These are phyloP conservation scores for Automeris io DNA, from an alignment of 2,888 invertebrate genomes.

Conservation along the genomic window DNA sequence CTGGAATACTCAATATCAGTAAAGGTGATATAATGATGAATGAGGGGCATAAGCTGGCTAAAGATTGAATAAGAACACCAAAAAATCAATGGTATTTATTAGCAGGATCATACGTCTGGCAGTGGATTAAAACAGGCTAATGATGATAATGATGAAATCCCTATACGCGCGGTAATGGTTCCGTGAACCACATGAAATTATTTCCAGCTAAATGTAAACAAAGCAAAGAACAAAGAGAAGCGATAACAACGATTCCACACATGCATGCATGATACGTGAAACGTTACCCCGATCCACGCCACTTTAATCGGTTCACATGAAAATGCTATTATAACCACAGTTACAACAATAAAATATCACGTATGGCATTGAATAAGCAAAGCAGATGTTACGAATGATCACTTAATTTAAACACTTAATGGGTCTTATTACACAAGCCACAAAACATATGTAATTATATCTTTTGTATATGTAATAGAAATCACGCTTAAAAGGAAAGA, in stretches of 20 bases:
- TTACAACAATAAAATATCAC: conserved; percentile 14
- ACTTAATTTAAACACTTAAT: background rate
- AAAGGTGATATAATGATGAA: no score
- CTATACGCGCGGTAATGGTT: no score
- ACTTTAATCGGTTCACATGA: conserved; percentile 29
- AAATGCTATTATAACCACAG: conserved; percentile 25
- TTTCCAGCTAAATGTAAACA: conserved; percentile 7
- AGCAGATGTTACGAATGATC: conserved; percentile 1
- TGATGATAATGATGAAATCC: no score
- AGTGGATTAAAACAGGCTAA: no score
- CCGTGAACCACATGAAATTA: background rate
- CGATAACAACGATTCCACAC: conserved; percentile 10
- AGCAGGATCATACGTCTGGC: no score
- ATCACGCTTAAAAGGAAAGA: no score
- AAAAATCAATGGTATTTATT: no score
- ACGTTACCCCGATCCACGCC: conserved; percentile 23
- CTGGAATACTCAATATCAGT: no score
- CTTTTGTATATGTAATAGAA: no score
- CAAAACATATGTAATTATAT: no score
- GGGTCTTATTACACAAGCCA: background rate
- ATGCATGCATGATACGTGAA: conserved; percentile 17
- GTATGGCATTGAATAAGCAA: background rate
- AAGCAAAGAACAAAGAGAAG: conserved; percentile 3
- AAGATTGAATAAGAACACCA: no score
- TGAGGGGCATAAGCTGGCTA: no score